Conservation (phyloP, 2,888 invertebrate species). For the Catocala sponsa region DNA sequence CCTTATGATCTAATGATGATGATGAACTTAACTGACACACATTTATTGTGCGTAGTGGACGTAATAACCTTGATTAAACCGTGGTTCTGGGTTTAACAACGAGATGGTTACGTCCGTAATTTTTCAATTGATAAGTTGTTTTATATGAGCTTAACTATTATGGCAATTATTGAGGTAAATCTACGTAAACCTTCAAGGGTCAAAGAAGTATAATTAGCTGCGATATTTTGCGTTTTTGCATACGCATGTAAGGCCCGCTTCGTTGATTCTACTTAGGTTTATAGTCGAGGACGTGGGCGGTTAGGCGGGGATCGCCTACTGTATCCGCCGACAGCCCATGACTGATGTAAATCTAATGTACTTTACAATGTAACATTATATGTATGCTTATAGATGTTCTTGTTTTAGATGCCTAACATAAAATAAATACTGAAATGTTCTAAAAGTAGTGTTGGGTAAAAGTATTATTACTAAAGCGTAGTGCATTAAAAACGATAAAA, state of each 20-base stretch:
- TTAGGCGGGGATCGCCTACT: constrained; percentile 61
- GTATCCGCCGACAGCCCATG: constrained; percentile 56
- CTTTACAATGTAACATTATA: constrained; percentile 16
- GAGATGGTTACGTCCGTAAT: background rate
- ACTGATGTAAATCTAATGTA: constrained; percentile 54
- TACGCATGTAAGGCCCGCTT: constrained; percentile 23
- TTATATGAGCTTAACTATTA: too few species aligned
- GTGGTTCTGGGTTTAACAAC: background rate
- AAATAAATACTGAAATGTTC: background rate
- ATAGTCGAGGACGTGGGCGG: constrained; percentile 38
- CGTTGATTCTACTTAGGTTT: constrained; percentile 37
- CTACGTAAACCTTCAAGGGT: background rate
- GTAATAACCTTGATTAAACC: background rate
- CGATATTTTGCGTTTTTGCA: constrained; percentile 7
- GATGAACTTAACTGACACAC: too few species aligned
- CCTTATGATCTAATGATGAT: too few species aligned
- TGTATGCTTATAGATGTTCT: background rate
- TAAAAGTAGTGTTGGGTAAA: too few species aligned
- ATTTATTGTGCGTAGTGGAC: too few species aligned
- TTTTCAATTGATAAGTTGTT: background rate
- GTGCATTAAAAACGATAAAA: too few species aligned
- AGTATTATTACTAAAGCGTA: too few species aligned
- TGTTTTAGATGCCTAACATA: background rate
- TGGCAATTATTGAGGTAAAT: too few species aligned
- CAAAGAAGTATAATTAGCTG: background rate